phyloP scores from a whole-genome alignment of 2,113 vertebrate species.

The Cochlearius cochlearius region DNA sequence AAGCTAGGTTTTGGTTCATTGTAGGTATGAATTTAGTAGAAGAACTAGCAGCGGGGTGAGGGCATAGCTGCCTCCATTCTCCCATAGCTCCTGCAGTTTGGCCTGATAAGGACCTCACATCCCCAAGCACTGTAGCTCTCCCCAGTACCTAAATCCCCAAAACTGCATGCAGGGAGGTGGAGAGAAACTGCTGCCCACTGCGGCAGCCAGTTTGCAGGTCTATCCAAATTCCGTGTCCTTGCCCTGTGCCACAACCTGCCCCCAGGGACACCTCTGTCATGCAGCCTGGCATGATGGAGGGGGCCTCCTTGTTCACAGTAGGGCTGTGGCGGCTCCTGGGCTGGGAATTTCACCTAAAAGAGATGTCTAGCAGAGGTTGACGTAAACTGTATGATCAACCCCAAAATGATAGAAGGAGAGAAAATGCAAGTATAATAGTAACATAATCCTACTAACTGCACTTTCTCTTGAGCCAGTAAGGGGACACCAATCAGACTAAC shows the following conservation, averaged over 20 bases:
- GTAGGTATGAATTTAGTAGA: not conserved
- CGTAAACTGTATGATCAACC: not conserved
- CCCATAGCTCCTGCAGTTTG: not conserved
- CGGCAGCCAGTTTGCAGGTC: not conserved
- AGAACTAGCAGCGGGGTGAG: not conserved
- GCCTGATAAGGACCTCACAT: not conserved
- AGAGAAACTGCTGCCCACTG: not conserved
- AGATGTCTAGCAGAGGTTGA: not conserved
- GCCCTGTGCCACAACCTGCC: not conserved
- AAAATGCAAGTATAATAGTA: constrained; percentile 24
- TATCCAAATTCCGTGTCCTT: not conserved
- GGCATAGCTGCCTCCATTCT: not conserved
- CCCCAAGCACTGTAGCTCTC: not conserved
- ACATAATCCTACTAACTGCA: not conserved
- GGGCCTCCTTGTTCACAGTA: not conserved
- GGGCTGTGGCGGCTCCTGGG: not conserved
- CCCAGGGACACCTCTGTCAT: not conserved
- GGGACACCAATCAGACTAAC: constrained; percentile 30
- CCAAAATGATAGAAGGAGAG: constrained; percentile 12
- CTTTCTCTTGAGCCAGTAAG: constrained; percentile 20
- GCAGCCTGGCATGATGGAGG: not conserved
- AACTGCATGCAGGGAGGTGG: not conserved
- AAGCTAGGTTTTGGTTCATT: not conserved
- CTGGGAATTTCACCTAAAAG: not conserved
- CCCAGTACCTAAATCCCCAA: not conserved